A percentile compares a stretch with the other conserved stretches of the same genome.
Conservation (phyloP, 1,140 invertebrate genomes). For the Cardiocondyla obscurior region DNA sequence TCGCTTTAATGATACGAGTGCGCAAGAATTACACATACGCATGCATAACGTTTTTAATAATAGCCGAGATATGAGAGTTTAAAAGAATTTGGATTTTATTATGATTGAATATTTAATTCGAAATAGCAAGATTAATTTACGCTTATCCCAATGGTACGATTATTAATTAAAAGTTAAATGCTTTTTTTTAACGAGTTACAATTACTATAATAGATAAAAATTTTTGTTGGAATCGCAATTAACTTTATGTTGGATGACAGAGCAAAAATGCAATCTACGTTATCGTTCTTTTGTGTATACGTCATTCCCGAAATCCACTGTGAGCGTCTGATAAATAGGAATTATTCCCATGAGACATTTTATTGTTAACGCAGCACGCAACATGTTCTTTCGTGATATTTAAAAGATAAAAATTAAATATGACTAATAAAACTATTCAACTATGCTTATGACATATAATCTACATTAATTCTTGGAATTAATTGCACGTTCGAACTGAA, state of each 20-base stretch:
- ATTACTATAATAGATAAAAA: slow-evolving; percentile 10
- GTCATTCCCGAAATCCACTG: not conserved
- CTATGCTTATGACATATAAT: too few species aligned
- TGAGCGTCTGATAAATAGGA: not conserved
- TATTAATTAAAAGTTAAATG: not conserved
- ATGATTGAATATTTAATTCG: not conserved
- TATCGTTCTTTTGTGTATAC: not conserved
- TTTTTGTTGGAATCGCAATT: not conserved
- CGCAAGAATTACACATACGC: not conserved
- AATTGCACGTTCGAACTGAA: too few species aligned
- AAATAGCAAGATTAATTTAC: not conserved
- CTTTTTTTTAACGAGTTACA: too few species aligned
- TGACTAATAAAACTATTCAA: too few species aligned
- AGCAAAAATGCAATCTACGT: not conserved
- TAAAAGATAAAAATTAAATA: not conserved
- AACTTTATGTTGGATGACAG: not conserved
- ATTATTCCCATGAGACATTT: not conserved
- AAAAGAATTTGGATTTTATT: not conserved
- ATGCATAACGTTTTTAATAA: too few species aligned
- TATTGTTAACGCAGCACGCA: not conserved
- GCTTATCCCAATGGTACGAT: not conserved
- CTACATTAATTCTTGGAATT: too few species aligned
- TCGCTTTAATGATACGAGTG: not conserved
- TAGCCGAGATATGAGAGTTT: too few species aligned
- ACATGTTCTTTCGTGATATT: not conserved